Evolutionary conservation across 53 echinoderm and acorn worm species (phyloP).

Genomic region (Antedon mediterranea): DNA sequence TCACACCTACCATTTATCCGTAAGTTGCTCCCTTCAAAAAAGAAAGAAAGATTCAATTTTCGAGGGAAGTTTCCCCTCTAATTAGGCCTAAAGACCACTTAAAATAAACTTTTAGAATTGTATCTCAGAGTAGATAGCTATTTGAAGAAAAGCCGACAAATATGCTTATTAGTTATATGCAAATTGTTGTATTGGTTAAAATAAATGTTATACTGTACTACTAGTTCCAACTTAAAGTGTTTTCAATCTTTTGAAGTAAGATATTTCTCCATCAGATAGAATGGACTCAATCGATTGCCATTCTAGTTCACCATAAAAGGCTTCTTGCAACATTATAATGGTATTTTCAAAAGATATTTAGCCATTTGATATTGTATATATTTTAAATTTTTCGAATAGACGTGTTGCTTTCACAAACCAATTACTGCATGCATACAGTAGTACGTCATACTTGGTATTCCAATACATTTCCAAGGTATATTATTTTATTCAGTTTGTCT

Average conservation of each 20-base stretch:
- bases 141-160: too few species aligned
- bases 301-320: background rate
- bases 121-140: too few species aligned
- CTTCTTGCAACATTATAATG: background rate
- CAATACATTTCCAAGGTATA: background rate
- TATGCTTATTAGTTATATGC: too few species aligned
- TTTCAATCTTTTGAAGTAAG: background rate
- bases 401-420: background rate
- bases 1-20: too few species aligned
- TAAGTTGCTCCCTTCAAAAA: too few species aligned
- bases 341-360: background rate
- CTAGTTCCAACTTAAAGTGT: background rate
- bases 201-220: background rate
- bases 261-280: background rate
- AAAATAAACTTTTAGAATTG: too few species aligned
- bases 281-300: background rate
- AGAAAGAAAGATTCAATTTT: too few species aligned
- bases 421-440: background rate
- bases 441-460: background rate
- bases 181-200: background rate
- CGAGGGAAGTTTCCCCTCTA: too few species aligned
- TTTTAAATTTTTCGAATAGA: background rate
- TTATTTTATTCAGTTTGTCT: background rate
- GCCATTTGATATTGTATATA: background rate
- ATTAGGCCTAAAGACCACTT: too few species aligned